phyloP scores from a whole-genome alignment of 2,888 invertebrate genomes.

The Gisinianus flammeolus region DNA sequence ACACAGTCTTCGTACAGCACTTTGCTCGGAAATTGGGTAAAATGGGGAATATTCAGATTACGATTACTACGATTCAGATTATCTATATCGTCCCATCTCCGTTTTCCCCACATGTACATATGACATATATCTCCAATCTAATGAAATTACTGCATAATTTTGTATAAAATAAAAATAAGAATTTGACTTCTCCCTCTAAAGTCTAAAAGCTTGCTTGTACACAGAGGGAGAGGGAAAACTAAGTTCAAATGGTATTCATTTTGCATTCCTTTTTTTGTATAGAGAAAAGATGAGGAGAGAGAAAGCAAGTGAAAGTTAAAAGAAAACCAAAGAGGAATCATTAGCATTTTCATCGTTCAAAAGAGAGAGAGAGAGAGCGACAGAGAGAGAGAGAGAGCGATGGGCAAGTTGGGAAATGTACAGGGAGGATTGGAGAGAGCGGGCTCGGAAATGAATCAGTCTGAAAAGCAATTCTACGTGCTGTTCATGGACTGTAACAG shows the following conservation, averaged over 20 bases:
- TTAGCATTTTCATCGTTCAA: slow-evolving; percentile 32
- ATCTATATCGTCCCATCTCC: no score
- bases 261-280: neutral
- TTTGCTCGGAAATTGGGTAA: no score
- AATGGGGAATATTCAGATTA: no score
- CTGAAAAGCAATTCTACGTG: slow-evolving; percentile 33
- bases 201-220: no score
- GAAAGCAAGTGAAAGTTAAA: neutral
- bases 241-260: neutral
- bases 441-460: slow-evolving; percentile 20
- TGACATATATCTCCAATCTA: no score
- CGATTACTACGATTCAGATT: no score
- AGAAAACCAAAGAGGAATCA: slow-evolving; percentile 21
- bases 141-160: no score
- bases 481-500: slow-evolving; percentile 29
- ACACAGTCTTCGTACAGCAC: no score
- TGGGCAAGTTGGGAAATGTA: neutral
- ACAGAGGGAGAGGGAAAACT: neutral
- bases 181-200: no score
- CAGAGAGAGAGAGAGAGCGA: neutral
- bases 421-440: neutral
- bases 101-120: no score
- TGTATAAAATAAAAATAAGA: no score
- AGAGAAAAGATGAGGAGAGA: neutral
- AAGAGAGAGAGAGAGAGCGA: neutral